Base-by-base conservation (phyloP, 2,888 invertebrate genomes). In the Psococerastis gibbosa region DNA sequence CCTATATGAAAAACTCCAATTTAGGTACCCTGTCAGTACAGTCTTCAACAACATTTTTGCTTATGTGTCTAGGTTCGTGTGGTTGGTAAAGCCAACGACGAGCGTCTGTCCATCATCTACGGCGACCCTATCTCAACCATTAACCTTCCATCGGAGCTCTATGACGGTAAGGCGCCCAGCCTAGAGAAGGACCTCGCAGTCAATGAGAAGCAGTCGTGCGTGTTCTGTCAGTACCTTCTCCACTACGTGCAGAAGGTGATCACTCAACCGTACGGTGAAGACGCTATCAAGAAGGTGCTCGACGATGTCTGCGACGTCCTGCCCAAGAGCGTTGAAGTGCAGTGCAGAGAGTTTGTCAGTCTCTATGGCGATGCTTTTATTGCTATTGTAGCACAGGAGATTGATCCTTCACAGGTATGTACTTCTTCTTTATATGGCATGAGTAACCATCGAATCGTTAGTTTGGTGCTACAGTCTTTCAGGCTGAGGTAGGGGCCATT, bases 201-300 rank as follows among this genome's bases (percentile, higher is more conserved):
- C 15, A 61, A 60, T 53, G 62, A 60, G 49, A 64, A 70, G 54
- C 56, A 73, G 49, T 57, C 65, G 1, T 88, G 89, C 59, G 71
- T 75, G 22, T 69, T 88, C 57, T 89, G 89, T 56, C 76, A 87
- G 62, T 84, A 83, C 61, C 67, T 83, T 60, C 60, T 88, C 52
- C 83, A 85, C 56, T 81, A 77, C 49, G 53, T 87, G 35, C 87
- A 88, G 18, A 38, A 23, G 45, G 49, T 50, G 38, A 50, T 55
- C 6, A 52, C 53, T 18, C 47, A 53, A 20, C 53, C 53, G 3
- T 49, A 46, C 20, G 48, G 47, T 4, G 53, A 54, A 44, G 71
- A 73, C 6, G 63, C 74, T 53, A 73, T 91, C 38, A 75, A 78
- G 53, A 53, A 66, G 1, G 65, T 69, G 0, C 71, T 91, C 1